These are phyloP conservation scores for Dugesia japonica DNA, from an alignment of 2,888 invertebrate genomes.

Conservation along the genomic window DNA sequence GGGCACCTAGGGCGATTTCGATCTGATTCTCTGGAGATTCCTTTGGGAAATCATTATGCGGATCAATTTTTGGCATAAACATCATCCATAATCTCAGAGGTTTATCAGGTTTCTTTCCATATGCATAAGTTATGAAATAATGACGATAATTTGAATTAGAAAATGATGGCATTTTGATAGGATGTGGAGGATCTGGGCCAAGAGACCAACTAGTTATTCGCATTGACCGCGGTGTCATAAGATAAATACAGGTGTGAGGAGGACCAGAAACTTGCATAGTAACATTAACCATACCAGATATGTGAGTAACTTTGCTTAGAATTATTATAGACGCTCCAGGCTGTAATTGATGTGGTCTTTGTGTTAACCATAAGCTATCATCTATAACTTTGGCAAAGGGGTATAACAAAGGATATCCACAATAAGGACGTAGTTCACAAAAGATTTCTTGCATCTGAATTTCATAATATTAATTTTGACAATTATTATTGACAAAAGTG, in stretches of 20 bases:
- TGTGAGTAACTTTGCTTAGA: neutral
- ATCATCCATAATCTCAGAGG: slow-evolving; percentile 1
- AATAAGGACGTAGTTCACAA: slow-evolving; percentile 17
- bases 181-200: neutral
- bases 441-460: slow-evolving; percentile 8
- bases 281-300: slow-evolving; percentile 2
- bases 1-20: slow-evolving; percentile 39
- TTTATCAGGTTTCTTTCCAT: slow-evolving; percentile 2
- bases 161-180: neutral
- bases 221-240: neutral
- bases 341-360: slow-evolving; percentile 7
- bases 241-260: slow-evolving; percentile 6
- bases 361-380: neutral
- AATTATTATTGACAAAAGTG: too few species aligned
- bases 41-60: neutral
- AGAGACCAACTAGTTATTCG: slow-evolving; percentile 7
- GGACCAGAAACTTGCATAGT: slow-evolving; percentile 23
- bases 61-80: neutral
- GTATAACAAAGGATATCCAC: slow-evolving; percentile 24
- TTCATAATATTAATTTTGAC: too few species aligned
- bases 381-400: neutral
- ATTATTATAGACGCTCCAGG: neutral
- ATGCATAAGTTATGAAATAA: slow-evolving; percentile 20
- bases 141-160: slow-evolving; percentile 5
- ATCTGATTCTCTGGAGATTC: neutral